Evolutionary conservation across 2,888 invertebrate species (phyloP).

Genomic region (Hemaris fuciformis): DNA sequence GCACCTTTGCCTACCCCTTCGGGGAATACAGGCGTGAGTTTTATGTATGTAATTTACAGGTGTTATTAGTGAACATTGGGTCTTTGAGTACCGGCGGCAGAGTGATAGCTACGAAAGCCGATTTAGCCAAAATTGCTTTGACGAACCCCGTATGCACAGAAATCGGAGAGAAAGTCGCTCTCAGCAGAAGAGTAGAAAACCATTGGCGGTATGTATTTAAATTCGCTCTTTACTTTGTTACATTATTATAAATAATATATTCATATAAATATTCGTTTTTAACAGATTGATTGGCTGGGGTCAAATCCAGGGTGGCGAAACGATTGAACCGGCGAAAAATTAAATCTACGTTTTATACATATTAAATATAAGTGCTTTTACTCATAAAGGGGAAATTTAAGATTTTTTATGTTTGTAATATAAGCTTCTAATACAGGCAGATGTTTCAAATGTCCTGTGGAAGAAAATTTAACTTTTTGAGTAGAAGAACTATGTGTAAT

Average conservation of each 20-base stretch:
- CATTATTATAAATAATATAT: neutral
- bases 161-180: conserved; percentile 99
- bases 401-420: conserved; percentile 14
- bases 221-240: neutral
- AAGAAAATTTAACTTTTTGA: conserved; percentile 9
- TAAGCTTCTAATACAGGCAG: conserved; percentile 11
- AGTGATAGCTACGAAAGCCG: conserved; percentile 96
- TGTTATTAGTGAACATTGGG: conserved; percentile 98
- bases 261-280: conserved; percentile 32
- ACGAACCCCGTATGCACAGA: conserved; percentile 99
- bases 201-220: conserved; percentile 93
- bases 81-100: conserved; percentile 98
- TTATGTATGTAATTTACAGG: conserved; percentile 79
- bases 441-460: neutral
- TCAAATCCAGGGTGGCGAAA: conserved; percentile 98
- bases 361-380: conserved; percentile 30
- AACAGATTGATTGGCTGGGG: conserved; percentile 99
- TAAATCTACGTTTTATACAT: conserved; percentile 71
- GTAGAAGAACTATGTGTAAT: conserved; percentile 5
- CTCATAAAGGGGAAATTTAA: conserved; percentile 12
- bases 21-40: no score
- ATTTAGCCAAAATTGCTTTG: conserved; percentile 97
- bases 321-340: conserved; percentile 90
- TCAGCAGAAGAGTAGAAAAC: conserved; percentile 98
- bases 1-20: no score